Conservation (phyloP, 2,113 vertebrate genomes). For the Climacteris rufus region DNA sequence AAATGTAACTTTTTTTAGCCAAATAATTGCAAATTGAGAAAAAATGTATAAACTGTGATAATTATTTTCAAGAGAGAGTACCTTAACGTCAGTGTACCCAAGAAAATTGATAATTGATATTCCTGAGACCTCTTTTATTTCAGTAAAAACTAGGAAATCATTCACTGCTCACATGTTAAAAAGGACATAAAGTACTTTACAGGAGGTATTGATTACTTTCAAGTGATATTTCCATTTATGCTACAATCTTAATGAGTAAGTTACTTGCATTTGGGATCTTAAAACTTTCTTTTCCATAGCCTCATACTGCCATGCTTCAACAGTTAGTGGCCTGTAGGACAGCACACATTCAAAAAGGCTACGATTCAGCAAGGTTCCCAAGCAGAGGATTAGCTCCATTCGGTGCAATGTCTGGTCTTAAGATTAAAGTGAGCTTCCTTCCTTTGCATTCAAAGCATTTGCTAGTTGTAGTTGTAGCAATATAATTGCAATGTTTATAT, state of each 20-base stretch:
- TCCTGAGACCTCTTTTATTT: neutral
- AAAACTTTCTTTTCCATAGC: neutral
- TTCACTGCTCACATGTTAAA: neutral
- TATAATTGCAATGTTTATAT: slow-evolving; percentile 50
- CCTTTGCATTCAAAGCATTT: neutral
- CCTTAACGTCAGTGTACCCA: neutral
- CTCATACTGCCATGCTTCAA: neutral
- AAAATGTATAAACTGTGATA: neutral
- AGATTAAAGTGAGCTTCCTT: neutral
- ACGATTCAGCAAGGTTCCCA: neutral
- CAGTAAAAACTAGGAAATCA: neutral
- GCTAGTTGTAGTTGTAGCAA: neutral
- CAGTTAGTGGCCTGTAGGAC: neutral
- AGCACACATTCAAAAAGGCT: neutral
- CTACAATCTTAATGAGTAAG: neutral
- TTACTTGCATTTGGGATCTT: neutral
- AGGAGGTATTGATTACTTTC: neutral
- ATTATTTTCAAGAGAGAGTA: neutral
- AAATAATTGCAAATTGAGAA: neutral
- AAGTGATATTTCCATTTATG: neutral
- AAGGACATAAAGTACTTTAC: neutral
- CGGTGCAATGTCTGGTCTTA: neutral
- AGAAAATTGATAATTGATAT: neutral
- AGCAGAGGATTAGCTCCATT: neutral
- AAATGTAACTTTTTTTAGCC: neutral